Evolutionary conservation across 2,888 invertebrate genomes (phyloP).

Genomic region (Scotopteryx bipunctaria): DNA sequence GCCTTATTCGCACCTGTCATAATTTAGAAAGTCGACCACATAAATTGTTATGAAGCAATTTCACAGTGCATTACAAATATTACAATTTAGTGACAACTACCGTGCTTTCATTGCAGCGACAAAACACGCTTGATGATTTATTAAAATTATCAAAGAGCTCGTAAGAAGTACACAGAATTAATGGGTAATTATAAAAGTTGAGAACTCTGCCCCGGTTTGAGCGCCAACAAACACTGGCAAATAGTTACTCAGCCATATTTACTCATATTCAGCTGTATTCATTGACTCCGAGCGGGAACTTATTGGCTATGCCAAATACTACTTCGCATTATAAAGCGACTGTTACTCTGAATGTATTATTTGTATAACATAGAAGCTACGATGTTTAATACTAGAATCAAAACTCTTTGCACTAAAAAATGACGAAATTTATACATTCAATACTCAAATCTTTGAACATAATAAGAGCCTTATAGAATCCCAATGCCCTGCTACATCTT

Average conservation of each 20-base stretch:
- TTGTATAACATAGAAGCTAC: not conserved
- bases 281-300: not conserved
- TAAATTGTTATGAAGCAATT: conserved; percentile 48
- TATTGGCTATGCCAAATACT: not conserved
- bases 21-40: conserved; percentile 50
- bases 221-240: not conserved
- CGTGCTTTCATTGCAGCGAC: conserved; percentile 27
- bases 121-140: conserved; percentile 19
- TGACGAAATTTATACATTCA: too few relatives aligned
- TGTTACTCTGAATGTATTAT: not conserved
- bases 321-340: not conserved
- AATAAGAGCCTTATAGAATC: too few relatives aligned
- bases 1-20: conserved; percentile 52
- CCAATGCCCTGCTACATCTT: too few relatives aligned
- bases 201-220: too few relatives aligned
- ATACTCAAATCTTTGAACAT: not conserved
- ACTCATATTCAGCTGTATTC: not conserved
- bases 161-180: conserved; percentile 1
- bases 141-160: too few relatives aligned
- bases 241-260: not conserved
- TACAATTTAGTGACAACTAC: conserved; percentile 36
- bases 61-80: conserved; percentile 37
- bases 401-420: too few relatives aligned
- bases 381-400: too few relatives aligned
- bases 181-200: conserved; percentile 4